These are phyloP conservation scores for Pecten maximus DNA, from an alignment of 2,888 invertebrate genomes.

Conservation along the genomic window DNA sequence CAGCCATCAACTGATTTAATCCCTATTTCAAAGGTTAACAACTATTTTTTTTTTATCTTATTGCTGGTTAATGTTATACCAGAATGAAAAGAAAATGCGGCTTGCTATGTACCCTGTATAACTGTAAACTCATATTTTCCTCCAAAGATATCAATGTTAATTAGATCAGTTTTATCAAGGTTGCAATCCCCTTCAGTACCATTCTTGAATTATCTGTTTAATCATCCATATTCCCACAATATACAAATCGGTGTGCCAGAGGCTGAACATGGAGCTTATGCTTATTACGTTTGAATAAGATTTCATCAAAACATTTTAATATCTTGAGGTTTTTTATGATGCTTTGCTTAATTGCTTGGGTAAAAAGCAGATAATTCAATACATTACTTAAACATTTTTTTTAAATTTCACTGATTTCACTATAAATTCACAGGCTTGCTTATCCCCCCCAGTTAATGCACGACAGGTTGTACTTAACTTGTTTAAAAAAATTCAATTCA, in stretches of 20 bases:
- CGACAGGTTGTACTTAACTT: constrained; percentile 4
- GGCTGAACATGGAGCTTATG: constrained; percentile 14
- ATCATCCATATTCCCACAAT: not conserved
- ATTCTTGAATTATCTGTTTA: not conserved
- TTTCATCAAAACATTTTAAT: not conserved
- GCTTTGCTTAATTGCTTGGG: constrained; percentile 14
- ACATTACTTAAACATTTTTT: not conserved
- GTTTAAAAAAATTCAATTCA: too few relatives aligned
- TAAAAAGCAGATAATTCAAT: constrained; percentile 6
- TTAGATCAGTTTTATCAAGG: not conserved
- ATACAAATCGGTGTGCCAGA: not conserved
- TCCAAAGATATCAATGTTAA: not conserved
- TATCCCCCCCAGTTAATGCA: not conserved
- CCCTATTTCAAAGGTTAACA: too few relatives aligned
- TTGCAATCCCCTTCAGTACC: not conserved
- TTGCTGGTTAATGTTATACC: too few relatives aligned
- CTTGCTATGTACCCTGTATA: too few relatives aligned
- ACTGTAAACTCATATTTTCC: too few relatives aligned
- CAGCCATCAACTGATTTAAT: not conserved
- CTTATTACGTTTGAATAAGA: not conserved
- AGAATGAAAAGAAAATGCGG: too few relatives aligned
- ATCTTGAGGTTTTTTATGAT: not conserved
- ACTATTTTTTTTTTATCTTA: too few relatives aligned
- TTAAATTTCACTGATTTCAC: not conserved
- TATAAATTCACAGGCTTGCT: constrained; percentile 20